Conservation (phyloP, 2,888 invertebrate genomes). For the Hirtodrosophila trivittata region DNA sequence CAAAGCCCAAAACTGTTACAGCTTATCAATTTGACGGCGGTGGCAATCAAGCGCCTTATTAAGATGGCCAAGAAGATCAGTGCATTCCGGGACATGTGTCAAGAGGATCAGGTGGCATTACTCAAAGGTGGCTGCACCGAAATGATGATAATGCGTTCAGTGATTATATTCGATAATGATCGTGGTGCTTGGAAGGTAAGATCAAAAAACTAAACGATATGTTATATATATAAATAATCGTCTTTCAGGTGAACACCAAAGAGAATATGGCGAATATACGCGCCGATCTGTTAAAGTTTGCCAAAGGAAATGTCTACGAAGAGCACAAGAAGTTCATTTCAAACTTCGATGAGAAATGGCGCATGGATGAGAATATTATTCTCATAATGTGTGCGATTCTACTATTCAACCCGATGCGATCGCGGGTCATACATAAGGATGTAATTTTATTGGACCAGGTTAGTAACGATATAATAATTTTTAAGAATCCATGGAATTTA, state of each 20-base stretch:
- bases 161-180: constrained; percentile 93
- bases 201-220: no score
- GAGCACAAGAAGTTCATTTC: constrained; percentile 93
- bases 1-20: constrained; percentile 90
- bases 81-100: constrained; percentile 96
- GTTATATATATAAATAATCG: no score
- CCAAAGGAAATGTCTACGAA: constrained; percentile 94
- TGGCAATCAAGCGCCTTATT: constrained; percentile 93
- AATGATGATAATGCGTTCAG: constrained; percentile 97
- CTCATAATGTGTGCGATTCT: constrained; percentile 95
- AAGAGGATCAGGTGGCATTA: constrained; percentile 94
- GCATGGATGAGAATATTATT: constrained; percentile 94
- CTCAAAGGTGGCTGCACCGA: constrained; percentile 94
- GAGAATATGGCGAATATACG: constrained; percentile 91
- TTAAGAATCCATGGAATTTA: neutral
- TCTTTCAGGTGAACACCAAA: constrained; percentile 89
- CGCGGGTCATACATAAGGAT: constrained; percentile 91
- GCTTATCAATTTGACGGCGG: constrained; percentile 95
- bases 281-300: constrained; percentile 94
- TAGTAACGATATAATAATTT: constrained; percentile 20
- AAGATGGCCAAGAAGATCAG: constrained; percentile 93
- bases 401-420: constrained; percentile 93
- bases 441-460: constrained; percentile 94
- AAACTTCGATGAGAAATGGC: constrained; percentile 93
- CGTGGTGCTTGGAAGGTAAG: constrained; percentile 94